Evolutionary conservation across 2,888 invertebrate species (phyloP), one percentile per base, ranked within the genome.

Genomic region (Tromatobia lineatoria): DNA sequence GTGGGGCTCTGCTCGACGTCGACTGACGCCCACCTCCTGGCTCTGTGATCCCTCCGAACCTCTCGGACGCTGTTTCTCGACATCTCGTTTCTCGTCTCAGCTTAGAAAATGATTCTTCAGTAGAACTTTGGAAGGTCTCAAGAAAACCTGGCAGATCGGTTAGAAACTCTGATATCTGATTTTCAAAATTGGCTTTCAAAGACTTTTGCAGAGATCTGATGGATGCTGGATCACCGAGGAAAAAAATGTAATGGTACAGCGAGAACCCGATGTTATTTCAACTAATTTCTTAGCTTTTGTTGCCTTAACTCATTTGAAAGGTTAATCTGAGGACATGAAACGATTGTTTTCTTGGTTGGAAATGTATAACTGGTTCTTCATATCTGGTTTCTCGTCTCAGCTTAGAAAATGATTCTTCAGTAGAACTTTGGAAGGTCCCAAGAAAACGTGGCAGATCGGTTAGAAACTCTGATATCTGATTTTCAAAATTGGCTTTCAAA

Each of bases 1-100:
- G 90, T 90, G 91, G 90, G 88, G 88, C 90, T 90, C 89, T 87
- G 74, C 57, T 79, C 81, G 73, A 78, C 77, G 69, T 67, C 77
- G 80, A 81, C 61, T 57, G 69, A 84, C 84, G 84, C 84, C 84
- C 80, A 81, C 70, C 84, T 84, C 80, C 77, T 18, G 76, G 66
- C 66, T 71, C 70, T 67, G 78, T 69, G 78, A 80, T 85, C 78
- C 85, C 77, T 82, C 87, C 71, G 77, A 45, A 64, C 75, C 87
- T 81, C 80, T 69, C 54, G n/a, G 38, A 61, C 23, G 52, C 54
- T 57, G 59, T 29, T 54, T 70, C 73, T 18, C 66, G 15, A 38
- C 67, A 25, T 80, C 80, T 71, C 54, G 23, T 71, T 57, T 38
- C 38, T 38, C 34, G 38, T 11, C 18, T 34, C 29, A 20, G 34